Percentiles rank a stretch among this genome's conserved stretches.
phyloP scores from a whole-genome alignment of 2,113 vertebrate genomes.

The Anguilla japonica region DNA sequence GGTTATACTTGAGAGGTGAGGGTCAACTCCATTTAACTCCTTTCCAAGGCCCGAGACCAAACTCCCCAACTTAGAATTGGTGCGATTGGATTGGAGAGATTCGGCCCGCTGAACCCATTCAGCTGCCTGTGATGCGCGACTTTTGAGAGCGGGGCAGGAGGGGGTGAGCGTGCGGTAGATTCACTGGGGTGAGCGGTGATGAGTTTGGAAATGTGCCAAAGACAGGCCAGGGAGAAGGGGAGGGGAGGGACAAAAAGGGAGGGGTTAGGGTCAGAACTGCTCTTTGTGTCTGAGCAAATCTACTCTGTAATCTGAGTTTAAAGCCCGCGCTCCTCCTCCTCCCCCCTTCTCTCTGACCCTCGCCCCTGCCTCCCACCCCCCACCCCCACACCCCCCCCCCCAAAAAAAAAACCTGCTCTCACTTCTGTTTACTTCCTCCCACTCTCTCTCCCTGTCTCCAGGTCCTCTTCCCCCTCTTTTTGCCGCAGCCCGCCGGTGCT shows the following conservation, averaged over 20 bases:
- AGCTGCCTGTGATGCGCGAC: neutral
- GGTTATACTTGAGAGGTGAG: conserved; percentile 45
- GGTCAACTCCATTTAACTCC: conserved; percentile 27
- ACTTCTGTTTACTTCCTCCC: neutral
- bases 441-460: neutral
- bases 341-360: neutral
- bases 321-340: neutral
- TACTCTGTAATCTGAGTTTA: conserved; percentile 14
- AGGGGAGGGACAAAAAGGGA: neutral
- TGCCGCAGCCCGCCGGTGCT: conserved; percentile 24
- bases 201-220: neutral
- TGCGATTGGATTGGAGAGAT: neutral
- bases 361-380: neutral
- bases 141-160: neutral
- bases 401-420: no score
- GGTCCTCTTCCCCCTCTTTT: neutral
- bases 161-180: neutral
- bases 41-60: neutral
- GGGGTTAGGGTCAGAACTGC: conserved; percentile 3
- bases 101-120: neutral
- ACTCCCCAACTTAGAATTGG: neutral
- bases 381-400: neutral
- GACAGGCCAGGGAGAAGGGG: neutral
- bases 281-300: conserved; percentile 11
- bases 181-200: neutral